Evolutionary conservation across 2,113 vertebrate genomes (phyloP).

Genomic region (Tragelaphus strepsiceros): DNA sequence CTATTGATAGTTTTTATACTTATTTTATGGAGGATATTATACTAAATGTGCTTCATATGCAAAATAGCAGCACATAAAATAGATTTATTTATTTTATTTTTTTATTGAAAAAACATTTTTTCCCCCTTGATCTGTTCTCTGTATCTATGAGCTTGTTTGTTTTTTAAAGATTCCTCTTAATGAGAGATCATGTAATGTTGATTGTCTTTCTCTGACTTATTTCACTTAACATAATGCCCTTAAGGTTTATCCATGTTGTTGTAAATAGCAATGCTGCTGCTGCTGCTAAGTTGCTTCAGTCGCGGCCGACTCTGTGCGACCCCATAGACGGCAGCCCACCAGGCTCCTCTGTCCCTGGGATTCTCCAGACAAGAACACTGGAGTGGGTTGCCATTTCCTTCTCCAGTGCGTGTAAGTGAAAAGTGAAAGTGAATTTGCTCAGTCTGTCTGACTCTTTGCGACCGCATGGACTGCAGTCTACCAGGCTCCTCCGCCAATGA

Average conservation of each 20-base stretch:
- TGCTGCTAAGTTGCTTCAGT: too few species aligned
- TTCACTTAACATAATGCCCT: not conserved
- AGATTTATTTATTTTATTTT: not conserved
- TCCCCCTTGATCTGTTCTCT: not conserved
- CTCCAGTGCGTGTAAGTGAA: too few species aligned
- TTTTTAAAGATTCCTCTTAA: not conserved
- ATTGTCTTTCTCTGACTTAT: not conserved
- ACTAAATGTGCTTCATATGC: not conserved
- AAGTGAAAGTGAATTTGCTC: too few species aligned
- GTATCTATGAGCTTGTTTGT: not conserved
- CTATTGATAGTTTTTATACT: not conserved
- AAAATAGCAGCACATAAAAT: not conserved
- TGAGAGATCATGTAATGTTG: not conserved
- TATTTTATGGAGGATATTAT: not conserved
- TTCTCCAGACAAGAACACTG: too few species aligned
- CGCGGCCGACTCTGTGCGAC: too few species aligned
- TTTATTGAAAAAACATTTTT: not conserved
- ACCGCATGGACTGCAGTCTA: too few species aligned
- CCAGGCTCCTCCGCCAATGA: too few species aligned
- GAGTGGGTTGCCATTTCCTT: too few species aligned
- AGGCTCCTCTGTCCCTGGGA: too few species aligned
- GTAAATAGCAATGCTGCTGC: not conserved
- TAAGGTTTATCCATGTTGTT: not conserved
- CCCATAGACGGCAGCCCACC: too few species aligned
- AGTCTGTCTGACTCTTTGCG: too few species aligned